phyloP scores from a whole-genome alignment of 2,888 invertebrate genomes.

The Aspidiotus rigidus region DNA sequence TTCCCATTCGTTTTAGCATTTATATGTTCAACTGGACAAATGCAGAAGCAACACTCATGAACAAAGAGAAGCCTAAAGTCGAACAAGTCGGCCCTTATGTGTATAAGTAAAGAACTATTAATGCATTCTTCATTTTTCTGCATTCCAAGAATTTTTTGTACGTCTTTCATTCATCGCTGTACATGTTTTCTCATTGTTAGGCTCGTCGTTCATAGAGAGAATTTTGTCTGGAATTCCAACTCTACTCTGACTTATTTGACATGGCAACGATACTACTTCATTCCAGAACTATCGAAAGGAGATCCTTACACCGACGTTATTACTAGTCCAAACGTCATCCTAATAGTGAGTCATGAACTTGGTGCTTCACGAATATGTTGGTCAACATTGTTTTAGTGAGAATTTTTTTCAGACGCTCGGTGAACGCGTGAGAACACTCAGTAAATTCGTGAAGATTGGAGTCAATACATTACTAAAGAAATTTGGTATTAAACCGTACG shows the following conservation, averaged over 20 bases:
- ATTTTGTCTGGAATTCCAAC: constrained; percentile 53
- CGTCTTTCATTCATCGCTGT: neutral
- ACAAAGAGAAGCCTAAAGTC: constrained; percentile 40
- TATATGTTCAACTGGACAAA: constrained; percentile 44
- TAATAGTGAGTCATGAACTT: too few relatives aligned
- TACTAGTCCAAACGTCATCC: too few relatives aligned
- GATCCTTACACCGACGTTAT: too few relatives aligned
- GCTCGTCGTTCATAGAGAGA: neutral
- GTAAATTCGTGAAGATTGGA: neutral
- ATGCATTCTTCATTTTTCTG: neutral
- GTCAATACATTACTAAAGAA: constrained; percentile 8
- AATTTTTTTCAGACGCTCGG: neutral
- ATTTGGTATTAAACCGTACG: constrained; percentile 44
- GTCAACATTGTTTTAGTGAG: too few relatives aligned
- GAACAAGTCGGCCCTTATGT: constrained; percentile 41
- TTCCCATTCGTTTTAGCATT: constrained; percentile 43
- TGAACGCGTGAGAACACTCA: neutral
- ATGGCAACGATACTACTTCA: constrained; percentile 63
- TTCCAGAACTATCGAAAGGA: constrained; percentile 60
- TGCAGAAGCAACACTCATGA: constrained; percentile 38
- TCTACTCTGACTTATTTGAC: constrained; percentile 68
- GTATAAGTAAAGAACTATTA: neutral
- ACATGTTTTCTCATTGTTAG: neutral
- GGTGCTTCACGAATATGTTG: too few relatives aligned
- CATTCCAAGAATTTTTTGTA: neutral